phyloP scores from a whole-genome alignment of 2,888 invertebrate genomes.

The Mesorhabditis sp. region DNA sequence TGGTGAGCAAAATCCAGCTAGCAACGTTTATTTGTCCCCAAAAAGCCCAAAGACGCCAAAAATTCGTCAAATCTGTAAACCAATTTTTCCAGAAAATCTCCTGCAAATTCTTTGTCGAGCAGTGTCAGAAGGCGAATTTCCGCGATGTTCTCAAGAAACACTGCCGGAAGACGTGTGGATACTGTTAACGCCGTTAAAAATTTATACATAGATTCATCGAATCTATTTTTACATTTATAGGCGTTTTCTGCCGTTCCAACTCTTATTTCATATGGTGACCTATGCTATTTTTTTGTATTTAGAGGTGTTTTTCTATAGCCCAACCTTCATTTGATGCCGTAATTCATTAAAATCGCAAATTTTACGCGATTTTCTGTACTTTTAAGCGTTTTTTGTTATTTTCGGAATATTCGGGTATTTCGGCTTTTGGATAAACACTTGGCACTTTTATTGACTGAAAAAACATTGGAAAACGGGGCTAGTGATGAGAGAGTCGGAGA shows the following conservation, averaged over 20 bases:
- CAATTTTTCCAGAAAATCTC: not conserved
- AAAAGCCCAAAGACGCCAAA: too few relatives aligned
- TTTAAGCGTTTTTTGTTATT: too few relatives aligned
- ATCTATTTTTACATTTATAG: not conserved
- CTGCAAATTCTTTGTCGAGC: not conserved
- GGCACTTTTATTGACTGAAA: not conserved
- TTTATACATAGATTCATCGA: not conserved
- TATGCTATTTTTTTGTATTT: too few relatives aligned
- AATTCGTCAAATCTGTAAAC: too few relatives aligned
- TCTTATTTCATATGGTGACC: too few relatives aligned
- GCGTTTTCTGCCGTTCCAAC: too few relatives aligned
- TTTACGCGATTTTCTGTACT: too few relatives aligned
- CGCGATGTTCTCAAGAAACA: constrained; percentile 17
- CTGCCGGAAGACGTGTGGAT: constrained; percentile 28
- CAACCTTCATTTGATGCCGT: too few relatives aligned
- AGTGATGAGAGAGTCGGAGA: not conserved
- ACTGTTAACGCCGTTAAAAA: constrained; percentile 10
- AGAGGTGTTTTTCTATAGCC: too few relatives aligned
- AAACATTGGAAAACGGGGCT: not conserved
- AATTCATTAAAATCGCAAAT: too few relatives aligned
- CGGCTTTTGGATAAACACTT: not conserved
- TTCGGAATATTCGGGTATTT: not conserved
- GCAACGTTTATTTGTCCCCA: too few relatives aligned
- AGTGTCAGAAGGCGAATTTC: constrained; percentile 15
- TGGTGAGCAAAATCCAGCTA: constrained; percentile 6